Conservation (phyloP, 92 coral and sea anemone species). For the Zoanthus gigantus region DNA sequence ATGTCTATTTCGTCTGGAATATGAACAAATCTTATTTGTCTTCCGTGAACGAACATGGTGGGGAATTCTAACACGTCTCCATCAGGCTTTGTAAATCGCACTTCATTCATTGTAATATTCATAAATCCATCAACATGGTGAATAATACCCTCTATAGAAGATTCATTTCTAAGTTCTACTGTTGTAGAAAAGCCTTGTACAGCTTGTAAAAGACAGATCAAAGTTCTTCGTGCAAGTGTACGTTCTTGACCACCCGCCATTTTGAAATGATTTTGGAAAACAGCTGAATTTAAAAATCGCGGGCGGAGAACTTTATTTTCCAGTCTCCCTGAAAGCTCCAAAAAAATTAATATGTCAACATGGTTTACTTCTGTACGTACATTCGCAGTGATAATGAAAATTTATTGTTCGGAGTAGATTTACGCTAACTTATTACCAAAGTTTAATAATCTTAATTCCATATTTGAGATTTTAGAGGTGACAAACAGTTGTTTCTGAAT, state of each 20-base stretch:
- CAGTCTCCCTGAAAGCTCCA: conserved; percentile 1
- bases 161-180: conserved; percentile 96
- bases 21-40: conserved; percentile 92
- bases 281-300: conserved; percentile 4
- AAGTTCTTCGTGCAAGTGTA: conserved; percentile 79
- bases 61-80: conserved; percentile 73
- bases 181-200: conserved; percentile 87
- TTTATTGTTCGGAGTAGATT: background rate
- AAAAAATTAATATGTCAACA: background rate
- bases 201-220: conserved; percentile 93
- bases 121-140: conserved; percentile 94
- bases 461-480: background rate
- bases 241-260: conserved; percentile 93
- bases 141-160: conserved; percentile 81
- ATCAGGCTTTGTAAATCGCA: conserved; percentile 75
- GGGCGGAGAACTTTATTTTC: conserved; percentile 20
- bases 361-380: background rate
- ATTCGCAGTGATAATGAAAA: background rate
- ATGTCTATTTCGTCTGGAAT: conserved; percentile 97
- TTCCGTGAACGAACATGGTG: conserved; percentile 86
- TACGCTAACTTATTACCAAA: background rate
- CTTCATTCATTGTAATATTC: conserved; percentile 85
- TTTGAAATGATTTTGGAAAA: background rate
- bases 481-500: background rate
- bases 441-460: background rate